These are phyloP conservation scores for Pseudomugil gertrudae DNA, from an alignment of 2,797 vertebrate species.

Conservation along the genomic window DNA sequence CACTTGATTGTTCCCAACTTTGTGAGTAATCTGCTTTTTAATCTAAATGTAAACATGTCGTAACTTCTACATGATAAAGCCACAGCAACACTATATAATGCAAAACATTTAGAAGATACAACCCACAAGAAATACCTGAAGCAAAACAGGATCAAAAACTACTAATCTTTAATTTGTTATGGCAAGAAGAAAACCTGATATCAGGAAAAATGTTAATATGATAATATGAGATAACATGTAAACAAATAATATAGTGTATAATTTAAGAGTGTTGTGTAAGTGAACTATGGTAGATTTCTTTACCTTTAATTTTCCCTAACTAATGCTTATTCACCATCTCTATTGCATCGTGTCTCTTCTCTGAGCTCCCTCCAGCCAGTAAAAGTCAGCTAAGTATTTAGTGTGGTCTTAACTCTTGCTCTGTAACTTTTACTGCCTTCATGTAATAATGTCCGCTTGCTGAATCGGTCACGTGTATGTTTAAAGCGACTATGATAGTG, in stretches of 20 bases:
- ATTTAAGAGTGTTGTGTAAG: too few species aligned
- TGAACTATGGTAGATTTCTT: too few species aligned
- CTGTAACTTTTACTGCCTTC: not conserved
- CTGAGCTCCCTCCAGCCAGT: not conserved
- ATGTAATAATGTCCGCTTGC: not conserved
- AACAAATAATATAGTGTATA: too few species aligned
- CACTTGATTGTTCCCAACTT: too few species aligned
- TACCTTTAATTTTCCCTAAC: not conserved
- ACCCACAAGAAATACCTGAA: not conserved
- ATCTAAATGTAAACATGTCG: not conserved
- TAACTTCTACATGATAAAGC: not conserved
- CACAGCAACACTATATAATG: not conserved
- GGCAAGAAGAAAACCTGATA: too few species aligned
- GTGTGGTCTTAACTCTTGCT: not conserved
- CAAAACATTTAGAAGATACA: not conserved
- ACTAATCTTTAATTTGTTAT: too few species aligned
- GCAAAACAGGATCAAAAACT: not conserved
- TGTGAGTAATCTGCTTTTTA: not conserved
- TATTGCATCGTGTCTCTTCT: not conserved
- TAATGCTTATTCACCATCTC: too few species aligned
- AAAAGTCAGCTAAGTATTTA: not conserved
- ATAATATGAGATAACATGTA: too few species aligned
- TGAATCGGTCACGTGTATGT: not conserved
- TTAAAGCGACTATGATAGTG: not conserved
- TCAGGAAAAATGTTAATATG: too few species aligned